Evolutionary conservation across 2,888 invertebrate species (phyloP).

Genomic region (Eristalinus sepulchralis): DNA sequence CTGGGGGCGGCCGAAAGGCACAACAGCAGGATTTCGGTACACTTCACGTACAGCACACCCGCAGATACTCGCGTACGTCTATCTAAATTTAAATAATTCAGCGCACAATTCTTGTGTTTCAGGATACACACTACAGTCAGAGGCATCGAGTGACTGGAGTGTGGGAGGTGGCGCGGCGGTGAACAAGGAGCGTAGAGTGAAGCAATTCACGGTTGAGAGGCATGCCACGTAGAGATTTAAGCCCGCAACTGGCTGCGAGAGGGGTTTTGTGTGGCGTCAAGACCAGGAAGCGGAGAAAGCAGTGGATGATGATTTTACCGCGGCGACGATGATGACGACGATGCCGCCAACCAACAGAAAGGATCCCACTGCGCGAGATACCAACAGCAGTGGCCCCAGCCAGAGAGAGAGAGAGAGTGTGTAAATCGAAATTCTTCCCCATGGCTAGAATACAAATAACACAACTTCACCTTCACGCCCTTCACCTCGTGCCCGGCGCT

Average conservation of each 20-base stretch:
- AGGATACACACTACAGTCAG: slow-evolving; percentile 1
- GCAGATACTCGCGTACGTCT: slow-evolving; percentile 43
- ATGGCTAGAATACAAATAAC: slow-evolving; percentile 69
- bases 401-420: slow-evolving; percentile 1
- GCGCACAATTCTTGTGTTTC: slow-evolving; percentile 43
- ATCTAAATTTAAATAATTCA: slow-evolving; percentile 64
- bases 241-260: slow-evolving; percentile 11
- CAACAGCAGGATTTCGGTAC: slow-evolving; percentile 41
- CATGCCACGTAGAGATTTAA: slow-evolving; percentile 43
- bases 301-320: slow-evolving; percentile 57
- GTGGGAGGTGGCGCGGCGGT: background rate
- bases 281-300: background rate
- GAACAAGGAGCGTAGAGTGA: background rate
- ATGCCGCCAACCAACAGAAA: slow-evolving; percentile 44
- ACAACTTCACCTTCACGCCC: slow-evolving; percentile 46
- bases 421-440: slow-evolving; percentile 69
- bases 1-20: slow-evolving; percentile 20
- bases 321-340: slow-evolving; percentile 10
- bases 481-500: background rate
- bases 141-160: background rate
- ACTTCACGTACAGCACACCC: slow-evolving; percentile 34
- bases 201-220: slow-evolving; percentile 13
- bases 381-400: slow-evolving; percentile 10
- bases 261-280: background rate
- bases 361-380: slow-evolving; percentile 29